phyloP scores from a whole-genome alignment of 2,888 invertebrate genomes.

The Uropetala carovei region DNA sequence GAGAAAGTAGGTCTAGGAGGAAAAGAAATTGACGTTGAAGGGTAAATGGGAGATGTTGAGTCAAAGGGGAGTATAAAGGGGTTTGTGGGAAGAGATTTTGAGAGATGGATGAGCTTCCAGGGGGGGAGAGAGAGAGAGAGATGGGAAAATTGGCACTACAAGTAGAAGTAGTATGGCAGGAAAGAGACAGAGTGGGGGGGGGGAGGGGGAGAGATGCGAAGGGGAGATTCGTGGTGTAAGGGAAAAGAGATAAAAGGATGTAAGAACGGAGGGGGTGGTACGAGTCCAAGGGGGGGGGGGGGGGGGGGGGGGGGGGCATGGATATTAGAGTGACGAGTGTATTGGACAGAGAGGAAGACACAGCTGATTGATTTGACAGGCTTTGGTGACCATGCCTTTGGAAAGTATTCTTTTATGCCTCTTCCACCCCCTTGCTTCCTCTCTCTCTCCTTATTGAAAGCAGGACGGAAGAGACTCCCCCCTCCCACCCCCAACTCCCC shows the following conservation, averaged over 20 bases:
- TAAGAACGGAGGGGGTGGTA: not conserved
- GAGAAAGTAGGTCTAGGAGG: not conserved
- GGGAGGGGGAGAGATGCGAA: not conserved
- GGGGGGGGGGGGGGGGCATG: not conserved
- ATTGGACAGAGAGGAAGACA: not conserved
- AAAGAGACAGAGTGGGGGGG: not conserved
- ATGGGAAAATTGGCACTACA: not conserved
- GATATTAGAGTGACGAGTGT: not conserved
- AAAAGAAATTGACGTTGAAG: too few relatives aligned
- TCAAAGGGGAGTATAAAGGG: not conserved
- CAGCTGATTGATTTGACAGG: constrained; percentile 29
- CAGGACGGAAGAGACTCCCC: not conserved
- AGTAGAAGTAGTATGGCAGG: not conserved
- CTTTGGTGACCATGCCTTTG: not conserved
- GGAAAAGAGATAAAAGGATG: not conserved
- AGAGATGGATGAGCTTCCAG: not conserved
- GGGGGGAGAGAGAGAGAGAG: not conserved
- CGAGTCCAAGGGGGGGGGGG: not conserved
- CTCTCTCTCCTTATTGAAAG: not conserved
- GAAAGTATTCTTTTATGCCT: not conserved
- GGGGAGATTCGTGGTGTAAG: too few relatives aligned
- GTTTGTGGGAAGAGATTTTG: not conserved
- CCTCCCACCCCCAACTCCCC: not conserved
- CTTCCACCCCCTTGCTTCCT: not conserved
- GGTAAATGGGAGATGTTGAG: too few relatives aligned